These are phyloP conservation scores for Julus scanicus DNA, from an alignment of 2,888 invertebrate species.

Conservation along the genomic window DNA sequence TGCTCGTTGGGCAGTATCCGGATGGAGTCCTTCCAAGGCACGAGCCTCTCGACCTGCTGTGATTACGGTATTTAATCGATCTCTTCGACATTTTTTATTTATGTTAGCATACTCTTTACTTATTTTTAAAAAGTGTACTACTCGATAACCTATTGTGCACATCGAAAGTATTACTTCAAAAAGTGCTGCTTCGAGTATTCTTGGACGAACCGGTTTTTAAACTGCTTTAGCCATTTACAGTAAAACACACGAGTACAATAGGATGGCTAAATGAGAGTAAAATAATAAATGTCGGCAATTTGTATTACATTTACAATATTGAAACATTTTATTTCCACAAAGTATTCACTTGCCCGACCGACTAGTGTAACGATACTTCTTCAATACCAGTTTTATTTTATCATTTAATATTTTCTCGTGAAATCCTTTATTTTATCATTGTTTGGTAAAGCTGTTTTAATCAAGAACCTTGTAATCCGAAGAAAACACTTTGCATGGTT, in stretches of 20 bases:
- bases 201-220: neutral
- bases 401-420: neutral
- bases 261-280: no score
- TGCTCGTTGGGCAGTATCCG: slow-evolving; percentile 77
- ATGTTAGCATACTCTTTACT: neutral
- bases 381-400: neutral
- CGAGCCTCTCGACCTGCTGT: slow-evolving; percentile 56
- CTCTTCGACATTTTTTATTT: neutral
- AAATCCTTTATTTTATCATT: neutral
- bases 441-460: neutral
- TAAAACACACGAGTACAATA: neutral
- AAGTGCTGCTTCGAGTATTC: neutral
- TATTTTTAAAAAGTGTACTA: neutral
- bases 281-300: neutral
- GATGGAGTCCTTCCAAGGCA: slow-evolving; percentile 55
- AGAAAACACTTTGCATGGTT: neutral
- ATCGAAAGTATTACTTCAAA: neutral
- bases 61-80: neutral
- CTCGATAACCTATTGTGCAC: neutral
- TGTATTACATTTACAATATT: neutral
- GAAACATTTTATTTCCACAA: no score
- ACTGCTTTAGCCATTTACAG: neutral
- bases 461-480: neutral
- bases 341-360: no score
- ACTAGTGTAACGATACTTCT: neutral